Base-by-base conservation (phyloP, 2,113 vertebrate genomes). In the Calonectris borealis region DNA sequence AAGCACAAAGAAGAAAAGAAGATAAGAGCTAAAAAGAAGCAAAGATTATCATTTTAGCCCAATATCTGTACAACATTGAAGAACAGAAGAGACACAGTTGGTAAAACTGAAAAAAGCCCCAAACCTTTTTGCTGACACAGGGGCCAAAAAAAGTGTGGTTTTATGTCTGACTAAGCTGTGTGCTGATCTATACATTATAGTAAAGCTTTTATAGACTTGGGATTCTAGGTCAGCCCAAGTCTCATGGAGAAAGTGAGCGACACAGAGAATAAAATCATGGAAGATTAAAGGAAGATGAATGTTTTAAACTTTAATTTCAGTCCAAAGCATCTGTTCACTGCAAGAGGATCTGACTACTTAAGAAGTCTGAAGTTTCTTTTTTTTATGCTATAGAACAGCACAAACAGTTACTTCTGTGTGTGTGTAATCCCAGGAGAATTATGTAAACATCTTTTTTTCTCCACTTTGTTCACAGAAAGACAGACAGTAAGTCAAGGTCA, bases 261-360 rank as follows among this genome's bases (percentile, higher is more conserved):
- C 13, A 61, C 18, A 83, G 52, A 92, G 25, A 69, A 57, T 80
- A 73, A 96, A 97, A 83, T 42, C 34, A 20, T 46, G 17, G 38
- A 95, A 85, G 55, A 80, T 93, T 93, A 96, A 94, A 82, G 34
- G 54, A 87, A 58, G 12, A 27, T 81, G 36, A 52, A 95, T 69
- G 46, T 92, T 95, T 81, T 92, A 69, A 83, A 91, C 27, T 90
- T 91, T 20, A 78, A 85, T 94, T 95, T 95, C 55, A 83, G 29
- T 78, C 65, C 46, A 70, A 69, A 87, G 34, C 77, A 92, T 96
- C 52, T 93, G 78, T 72, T 92, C 62, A 18, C 24, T 93, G 20
- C 42, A 77, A 94, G 62, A 94, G 20, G 42, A 83, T 88, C 69
- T 83, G 61, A 87, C 52, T 82, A 2, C 27, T 86, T 91, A 91